phyloP scores from a whole-genome alignment of 2,113 vertebrate genomes.

The Cheirogaleus medius region DNA sequence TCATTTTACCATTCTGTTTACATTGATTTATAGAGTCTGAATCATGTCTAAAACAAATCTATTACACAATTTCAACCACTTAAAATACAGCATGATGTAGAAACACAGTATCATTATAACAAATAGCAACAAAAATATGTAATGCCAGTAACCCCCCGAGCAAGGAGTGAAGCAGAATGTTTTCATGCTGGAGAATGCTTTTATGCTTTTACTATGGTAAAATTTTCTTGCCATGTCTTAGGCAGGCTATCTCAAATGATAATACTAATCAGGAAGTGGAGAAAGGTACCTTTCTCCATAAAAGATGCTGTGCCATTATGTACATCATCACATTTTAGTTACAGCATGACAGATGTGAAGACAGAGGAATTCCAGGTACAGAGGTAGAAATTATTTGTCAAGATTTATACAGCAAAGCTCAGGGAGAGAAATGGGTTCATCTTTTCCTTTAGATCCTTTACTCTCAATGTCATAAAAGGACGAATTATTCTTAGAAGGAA shows the following conservation, averaged over 20 bases:
- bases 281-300: background rate
- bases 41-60: background rate
- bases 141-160: background rate
- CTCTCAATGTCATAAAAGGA: background rate
- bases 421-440: background rate
- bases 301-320: background rate
- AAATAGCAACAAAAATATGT: background rate
- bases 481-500: constrained; percentile 16
- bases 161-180: background rate
- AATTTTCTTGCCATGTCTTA: background rate
- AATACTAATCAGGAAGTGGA: background rate
- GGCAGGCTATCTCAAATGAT: background rate
- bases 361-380: background rate
- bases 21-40: background rate
- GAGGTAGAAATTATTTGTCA: background rate
- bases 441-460: constrained; percentile 31
- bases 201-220: background rate
- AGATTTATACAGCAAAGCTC: background rate
- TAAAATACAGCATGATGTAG: background rate
- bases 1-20: background rate
- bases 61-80: background rate
- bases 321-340: background rate
- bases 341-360: background rate
- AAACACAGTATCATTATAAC: background rate
- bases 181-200: background rate